Conservation (phyloP, 2,888 invertebrate species). For the Thereva unica region DNA sequence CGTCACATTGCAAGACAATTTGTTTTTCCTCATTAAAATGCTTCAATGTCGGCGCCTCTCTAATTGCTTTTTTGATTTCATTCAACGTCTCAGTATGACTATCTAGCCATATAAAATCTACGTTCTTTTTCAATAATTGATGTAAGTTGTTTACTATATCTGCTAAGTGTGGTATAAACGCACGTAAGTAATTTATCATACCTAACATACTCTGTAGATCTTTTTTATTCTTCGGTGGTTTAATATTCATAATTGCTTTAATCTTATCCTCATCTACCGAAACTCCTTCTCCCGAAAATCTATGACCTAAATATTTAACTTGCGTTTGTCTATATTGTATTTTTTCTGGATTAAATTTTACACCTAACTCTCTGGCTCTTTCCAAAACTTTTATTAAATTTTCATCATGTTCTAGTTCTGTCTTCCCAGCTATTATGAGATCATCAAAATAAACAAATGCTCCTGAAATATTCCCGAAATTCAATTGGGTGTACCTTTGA, state of each 20-base stretch:
- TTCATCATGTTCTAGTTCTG: too few species aligned
- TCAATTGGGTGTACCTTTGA: too few species aligned
- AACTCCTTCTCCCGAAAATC: slow-evolving; percentile 17
- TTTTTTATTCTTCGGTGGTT: slow-evolving; percentile 29
- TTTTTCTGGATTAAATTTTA: slow-evolving; percentile 34
- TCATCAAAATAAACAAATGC: too few species aligned
- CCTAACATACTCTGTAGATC: slow-evolving; percentile 29
- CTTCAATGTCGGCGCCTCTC: neutral
- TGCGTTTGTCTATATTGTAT: neutral
- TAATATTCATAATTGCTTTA: neutral
- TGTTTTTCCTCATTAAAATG: too few species aligned
- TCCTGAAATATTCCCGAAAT: too few species aligned
- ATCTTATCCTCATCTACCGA: slow-evolving; percentile 14
- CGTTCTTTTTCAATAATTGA: slow-evolving; percentile 19
- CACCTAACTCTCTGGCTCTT: neutral
- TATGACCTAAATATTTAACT: slow-evolving; percentile 26
- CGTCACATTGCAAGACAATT: too few species aligned
- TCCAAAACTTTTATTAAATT: neutral
- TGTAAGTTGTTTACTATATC: slow-evolving; percentile 10
- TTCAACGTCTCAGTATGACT: too few species aligned
- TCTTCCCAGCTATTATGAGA: too few species aligned
- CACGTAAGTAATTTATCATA: slow-evolving; percentile 28
- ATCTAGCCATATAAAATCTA: too few species aligned
- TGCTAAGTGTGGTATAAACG: slow-evolving; percentile 23
- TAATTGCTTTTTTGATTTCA: too few species aligned